A percentile compares a stretch with the other conserved stretches of the same genome.
phyloP scores from a whole-genome alignment of 2,888 invertebrate genomes.

The Matsumyia berberina region DNA sequence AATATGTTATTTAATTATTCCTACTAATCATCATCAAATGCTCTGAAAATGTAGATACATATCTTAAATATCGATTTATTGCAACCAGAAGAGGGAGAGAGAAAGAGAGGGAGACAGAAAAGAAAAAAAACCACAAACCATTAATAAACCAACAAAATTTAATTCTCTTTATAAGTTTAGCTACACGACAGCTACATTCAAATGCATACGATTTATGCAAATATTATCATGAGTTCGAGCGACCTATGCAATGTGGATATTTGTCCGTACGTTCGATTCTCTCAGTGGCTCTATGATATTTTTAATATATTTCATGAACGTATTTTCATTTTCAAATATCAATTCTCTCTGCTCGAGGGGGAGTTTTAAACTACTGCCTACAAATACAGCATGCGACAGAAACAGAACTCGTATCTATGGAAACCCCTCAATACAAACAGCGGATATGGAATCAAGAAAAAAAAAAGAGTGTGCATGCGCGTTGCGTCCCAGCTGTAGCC shows the following conservation, averaged over 20 bases:
- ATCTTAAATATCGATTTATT: slow-evolving; percentile 49
- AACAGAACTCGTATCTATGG: slow-evolving; percentile 56
- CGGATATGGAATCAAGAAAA: slow-evolving; percentile 44
- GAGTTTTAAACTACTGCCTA: slow-evolving; percentile 52
- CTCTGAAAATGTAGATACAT: slow-evolving; percentile 5
- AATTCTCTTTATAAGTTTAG: slow-evolving; percentile 57
- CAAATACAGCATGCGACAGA: slow-evolving; percentile 20
- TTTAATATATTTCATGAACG: slow-evolving; percentile 64
- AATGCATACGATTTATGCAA: slow-evolving; percentile 63
- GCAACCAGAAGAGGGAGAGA: not conserved
- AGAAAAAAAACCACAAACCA: slow-evolving; percentile 31
- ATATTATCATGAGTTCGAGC: slow-evolving; percentile 51
- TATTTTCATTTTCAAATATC: slow-evolving; percentile 60
- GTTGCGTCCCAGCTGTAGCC: not conserved
- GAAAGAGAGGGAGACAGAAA: not conserved
- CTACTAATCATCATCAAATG: slow-evolving; percentile 30
- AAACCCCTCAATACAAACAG: slow-evolving; percentile 51
- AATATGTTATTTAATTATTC: slow-evolving; percentile 39
- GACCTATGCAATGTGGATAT: slow-evolving; percentile 42
- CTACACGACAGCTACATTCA: slow-evolving; percentile 56
- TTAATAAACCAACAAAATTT: slow-evolving; percentile 55
- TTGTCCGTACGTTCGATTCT: slow-evolving; percentile 27
- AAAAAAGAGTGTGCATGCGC: slow-evolving; percentile 47
- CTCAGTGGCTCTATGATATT: slow-evolving; percentile 46
- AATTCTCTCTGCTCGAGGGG: slow-evolving; percentile 55